Conservation (phyloP, 2,113 vertebrate species). For the Lanius collurio region DNA sequence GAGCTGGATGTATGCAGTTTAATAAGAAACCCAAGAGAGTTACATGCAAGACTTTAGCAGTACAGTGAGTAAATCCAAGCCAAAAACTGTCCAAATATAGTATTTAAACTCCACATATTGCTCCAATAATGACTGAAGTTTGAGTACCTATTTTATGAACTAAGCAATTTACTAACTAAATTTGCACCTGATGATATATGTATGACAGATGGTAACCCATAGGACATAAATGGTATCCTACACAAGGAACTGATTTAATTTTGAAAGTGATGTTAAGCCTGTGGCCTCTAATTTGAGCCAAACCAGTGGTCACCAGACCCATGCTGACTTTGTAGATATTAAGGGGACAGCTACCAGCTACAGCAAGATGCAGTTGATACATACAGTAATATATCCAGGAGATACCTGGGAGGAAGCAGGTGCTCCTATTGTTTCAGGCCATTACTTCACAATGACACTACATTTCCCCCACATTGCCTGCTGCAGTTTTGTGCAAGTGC, state of each 20-base stretch:
- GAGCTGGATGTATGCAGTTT: background rate
- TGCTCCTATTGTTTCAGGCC: constrained; percentile 12
- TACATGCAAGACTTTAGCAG: background rate
- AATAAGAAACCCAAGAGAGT: background rate
- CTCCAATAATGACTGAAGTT: background rate
- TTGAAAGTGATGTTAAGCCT: background rate
- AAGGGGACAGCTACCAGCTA: constrained; percentile 5
- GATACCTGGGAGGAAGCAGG: background rate
- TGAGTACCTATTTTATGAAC: background rate
- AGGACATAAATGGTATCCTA: background rate
- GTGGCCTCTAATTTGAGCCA: background rate
- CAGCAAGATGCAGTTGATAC: background rate
- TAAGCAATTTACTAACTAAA: background rate
- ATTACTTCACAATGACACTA: constrained; percentile 19
- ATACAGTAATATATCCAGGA: background rate
- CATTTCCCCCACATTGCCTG: background rate
- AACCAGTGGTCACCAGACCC: background rate
- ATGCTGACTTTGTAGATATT: constrained; percentile 10
- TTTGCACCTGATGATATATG: constrained; percentile 6
- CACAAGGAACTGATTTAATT: background rate
- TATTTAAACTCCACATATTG: background rate
- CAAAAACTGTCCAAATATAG: background rate
- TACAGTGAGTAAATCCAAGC: background rate
- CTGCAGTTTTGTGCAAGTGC: background rate
- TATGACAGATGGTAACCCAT: constrained; percentile 31